Conservation (phyloP, 2,888 invertebrate genomes). For the Tinea trinotella region DNA sequence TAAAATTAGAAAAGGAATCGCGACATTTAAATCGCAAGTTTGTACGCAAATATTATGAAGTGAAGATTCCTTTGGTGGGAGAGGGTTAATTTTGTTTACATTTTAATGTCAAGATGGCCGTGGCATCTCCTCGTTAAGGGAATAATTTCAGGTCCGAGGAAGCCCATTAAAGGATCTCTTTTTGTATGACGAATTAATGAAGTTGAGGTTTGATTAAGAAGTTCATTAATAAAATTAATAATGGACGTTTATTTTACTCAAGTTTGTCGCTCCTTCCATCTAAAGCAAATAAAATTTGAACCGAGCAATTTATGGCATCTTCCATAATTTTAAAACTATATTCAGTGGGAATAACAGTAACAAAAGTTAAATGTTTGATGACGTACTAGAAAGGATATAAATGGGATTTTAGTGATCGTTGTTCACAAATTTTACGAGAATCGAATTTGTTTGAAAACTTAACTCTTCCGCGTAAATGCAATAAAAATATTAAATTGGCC, state of each 20-base stretch:
- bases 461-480: conserved; percentile 56
- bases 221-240: conserved; percentile 5
- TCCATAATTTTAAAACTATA: background rate
- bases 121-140: conserved; percentile 50
- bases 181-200: conserved; percentile 50
- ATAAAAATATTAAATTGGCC: conserved; percentile 63
- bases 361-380: conserved; percentile 2
- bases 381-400: conserved; percentile 7
- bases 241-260: background rate
- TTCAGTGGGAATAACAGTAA: background rate
- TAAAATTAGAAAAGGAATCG: background rate
- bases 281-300: background rate
- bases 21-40: conserved; percentile 33
- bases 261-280: background rate
- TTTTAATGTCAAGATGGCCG: conserved; percentile 63
- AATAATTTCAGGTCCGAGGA: conserved; percentile 46
- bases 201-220: conserved; percentile 37
- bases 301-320: background rate
- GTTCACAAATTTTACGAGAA: conserved; percentile 35
- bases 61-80: conserved; percentile 12
- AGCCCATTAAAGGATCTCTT: conserved; percentile 41
- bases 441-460: conserved; percentile 36
- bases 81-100: conserved; percentile 58
- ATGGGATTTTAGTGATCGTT: conserved; percentile 22
- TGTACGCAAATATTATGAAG: conserved; percentile 26